phyloP scores from a whole-genome alignment of 1,140 invertebrate genomes.

The Eubasilissa regina region DNA sequence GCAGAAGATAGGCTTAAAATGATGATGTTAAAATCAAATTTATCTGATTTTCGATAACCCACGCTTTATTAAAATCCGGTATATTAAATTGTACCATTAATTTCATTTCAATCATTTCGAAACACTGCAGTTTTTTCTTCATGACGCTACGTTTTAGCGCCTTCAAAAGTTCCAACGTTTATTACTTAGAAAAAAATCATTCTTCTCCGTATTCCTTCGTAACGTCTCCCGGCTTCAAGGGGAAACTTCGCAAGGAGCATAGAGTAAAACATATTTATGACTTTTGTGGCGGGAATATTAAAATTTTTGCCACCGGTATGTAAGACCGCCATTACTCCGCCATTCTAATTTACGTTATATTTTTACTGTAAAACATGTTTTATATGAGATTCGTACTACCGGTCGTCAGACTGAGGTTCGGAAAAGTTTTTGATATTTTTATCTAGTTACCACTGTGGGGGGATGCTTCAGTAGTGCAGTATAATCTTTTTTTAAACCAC shows the following conservation, averaged over 20 bases:
- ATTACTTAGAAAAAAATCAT: constrained; percentile 29
- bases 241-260: constrained; percentile 48
- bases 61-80: neutral
- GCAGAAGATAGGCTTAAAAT: no score
- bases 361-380: constrained; percentile 36
- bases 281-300: constrained; percentile 58
- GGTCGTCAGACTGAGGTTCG: neutral
- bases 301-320: constrained; percentile 55
- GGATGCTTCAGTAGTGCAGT: no score
- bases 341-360: constrained; percentile 47
- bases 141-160: constrained; percentile 1
- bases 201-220: neutral
- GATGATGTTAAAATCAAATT: no score
- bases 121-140: neutral
- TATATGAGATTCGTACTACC: constrained; percentile 15
- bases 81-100: constrained; percentile 1
- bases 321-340: constrained; percentile 3
- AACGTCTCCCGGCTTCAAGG: neutral
- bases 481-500: no score
- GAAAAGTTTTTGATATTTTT: constrained; percentile 33
- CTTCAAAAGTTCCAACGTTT: constrained; percentile 27
- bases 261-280: constrained; percentile 59
- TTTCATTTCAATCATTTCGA: neutral
- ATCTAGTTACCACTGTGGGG: neutral
- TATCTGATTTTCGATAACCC: no score